phyloP scores from a whole-genome alignment of 2,888 invertebrate species.

The Muschampia plurimacula region DNA sequence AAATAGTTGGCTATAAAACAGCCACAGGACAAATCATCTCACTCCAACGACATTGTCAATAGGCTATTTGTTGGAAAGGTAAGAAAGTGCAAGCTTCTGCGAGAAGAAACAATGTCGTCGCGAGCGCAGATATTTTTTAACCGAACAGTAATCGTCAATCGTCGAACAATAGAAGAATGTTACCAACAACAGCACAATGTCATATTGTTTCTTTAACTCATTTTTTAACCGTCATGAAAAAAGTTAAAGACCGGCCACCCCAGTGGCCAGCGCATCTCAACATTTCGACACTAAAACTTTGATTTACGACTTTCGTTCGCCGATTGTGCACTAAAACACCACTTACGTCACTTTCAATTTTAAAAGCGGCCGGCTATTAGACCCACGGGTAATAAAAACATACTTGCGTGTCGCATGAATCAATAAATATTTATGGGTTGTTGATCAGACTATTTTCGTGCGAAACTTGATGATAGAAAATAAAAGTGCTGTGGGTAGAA shows the following conservation, averaged over 20 bases:
- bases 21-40: conserved; percentile 20
- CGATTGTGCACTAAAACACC: conserved; percentile 85
- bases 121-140: conserved; percentile 43
- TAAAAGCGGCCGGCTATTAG: conserved; percentile 71
- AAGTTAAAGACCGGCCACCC: conserved; percentile 75
- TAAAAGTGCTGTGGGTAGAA: background rate
- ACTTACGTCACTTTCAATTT: conserved; percentile 86
- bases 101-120: conserved; percentile 27
- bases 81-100: conserved; percentile 24
- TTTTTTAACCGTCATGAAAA: conserved; percentile 67
- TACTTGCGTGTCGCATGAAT: conserved; percentile 33
- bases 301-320: conserved; percentile 81
- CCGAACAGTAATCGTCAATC: conserved; percentile 59
- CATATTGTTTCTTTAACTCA: conserved; percentile 76
- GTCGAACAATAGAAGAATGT: conserved; percentile 73
- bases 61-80: conserved; percentile 12
- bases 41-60: conserved; percentile 25
- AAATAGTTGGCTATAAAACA: conserved; percentile 17
- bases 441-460: conserved; percentile 27
- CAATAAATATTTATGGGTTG: conserved; percentile 29
- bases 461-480: background rate
- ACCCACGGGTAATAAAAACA: conserved; percentile 60
- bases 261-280: conserved; percentile 83
- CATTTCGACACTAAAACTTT: conserved; percentile 85
- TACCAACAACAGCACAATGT: conserved; percentile 69